These are phyloP conservation scores for Drosophila kohkoa DNA, from an alignment of 1,140 invertebrate genomes.

Conservation along the genomic window DNA sequence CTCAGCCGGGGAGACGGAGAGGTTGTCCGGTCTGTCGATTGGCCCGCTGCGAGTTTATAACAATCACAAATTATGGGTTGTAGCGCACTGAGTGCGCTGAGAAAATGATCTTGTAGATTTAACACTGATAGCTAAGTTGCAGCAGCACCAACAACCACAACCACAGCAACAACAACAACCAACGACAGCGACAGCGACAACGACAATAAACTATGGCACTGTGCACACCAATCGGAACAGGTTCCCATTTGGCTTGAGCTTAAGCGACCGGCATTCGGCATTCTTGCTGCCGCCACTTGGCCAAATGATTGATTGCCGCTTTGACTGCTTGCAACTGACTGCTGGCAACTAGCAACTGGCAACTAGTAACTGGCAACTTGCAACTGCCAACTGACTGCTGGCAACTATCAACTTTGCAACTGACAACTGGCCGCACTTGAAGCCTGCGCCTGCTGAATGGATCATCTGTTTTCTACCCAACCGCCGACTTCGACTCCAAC, in stretches of 20 bases:
- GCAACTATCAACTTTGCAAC: constrained; percentile 43
- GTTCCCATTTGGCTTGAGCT: constrained; percentile 68
- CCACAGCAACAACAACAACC: constrained; percentile 17
- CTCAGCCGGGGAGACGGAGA: background rate
- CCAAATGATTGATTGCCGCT: constrained; percentile 63
- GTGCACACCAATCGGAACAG: constrained; percentile 58
- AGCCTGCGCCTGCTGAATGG: constrained; percentile 29
- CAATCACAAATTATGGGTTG: constrained; percentile 83
- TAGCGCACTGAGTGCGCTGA: constrained; percentile 36
- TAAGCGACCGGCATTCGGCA: constrained; percentile 30
- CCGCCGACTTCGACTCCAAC: background rate
- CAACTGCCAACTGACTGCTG: constrained; percentile 49
- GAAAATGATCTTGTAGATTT: constrained; percentile 83
- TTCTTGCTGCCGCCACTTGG: constrained; percentile 55
- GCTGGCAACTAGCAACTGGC: constrained; percentile 49
- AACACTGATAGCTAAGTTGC: constrained; percentile 70
- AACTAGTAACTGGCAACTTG: constrained; percentile 37
- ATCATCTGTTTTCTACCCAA: constrained; percentile 42
- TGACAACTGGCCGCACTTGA: constrained; percentile 36
- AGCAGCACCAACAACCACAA: constrained; percentile 7
- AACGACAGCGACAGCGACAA: background rate
- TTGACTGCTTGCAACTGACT: constrained; percentile 52
- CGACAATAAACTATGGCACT: constrained; percentile 32
- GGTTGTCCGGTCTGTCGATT: constrained; percentile 25
- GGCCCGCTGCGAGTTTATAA: constrained; percentile 72